These are phyloP conservation scores for Volucella inflata DNA, from an alignment of 2,888 invertebrate genomes.

Conservation along the genomic window DNA sequence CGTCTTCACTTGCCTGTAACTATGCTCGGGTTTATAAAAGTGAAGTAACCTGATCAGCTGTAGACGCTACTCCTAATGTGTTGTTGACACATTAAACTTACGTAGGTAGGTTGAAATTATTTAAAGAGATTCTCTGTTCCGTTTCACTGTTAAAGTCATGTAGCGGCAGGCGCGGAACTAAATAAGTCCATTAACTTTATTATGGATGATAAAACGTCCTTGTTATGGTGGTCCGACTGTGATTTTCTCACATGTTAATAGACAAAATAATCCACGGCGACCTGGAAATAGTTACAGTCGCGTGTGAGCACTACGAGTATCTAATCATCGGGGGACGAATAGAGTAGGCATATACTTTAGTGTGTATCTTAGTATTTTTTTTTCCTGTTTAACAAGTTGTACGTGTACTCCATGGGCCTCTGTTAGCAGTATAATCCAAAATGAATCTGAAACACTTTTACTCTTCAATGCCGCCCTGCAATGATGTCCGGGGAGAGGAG, in stretches of 20 bases:
- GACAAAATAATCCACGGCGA: slow-evolving; percentile 68
- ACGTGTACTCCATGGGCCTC: slow-evolving; percentile 77
- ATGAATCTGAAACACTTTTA: slow-evolving; percentile 77
- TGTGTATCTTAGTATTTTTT: slow-evolving; percentile 77
- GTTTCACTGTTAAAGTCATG: slow-evolving; percentile 77
- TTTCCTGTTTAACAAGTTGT: slow-evolving; percentile 81
- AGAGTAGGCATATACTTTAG: slow-evolving; percentile 72
- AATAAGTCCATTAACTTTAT: slow-evolving; percentile 83
- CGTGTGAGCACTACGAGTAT: slow-evolving; percentile 50
- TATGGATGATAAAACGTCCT: slow-evolving; percentile 82
- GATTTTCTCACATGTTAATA: slow-evolving; percentile 61
- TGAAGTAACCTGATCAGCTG: slow-evolving; percentile 53
- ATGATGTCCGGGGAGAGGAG: slow-evolving; percentile 11
- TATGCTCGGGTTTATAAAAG: slow-evolving; percentile 4
- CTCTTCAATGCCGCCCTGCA: slow-evolving; percentile 44
- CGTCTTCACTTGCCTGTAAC: slow-evolving; percentile 25
- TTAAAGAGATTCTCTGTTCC: slow-evolving; percentile 64
- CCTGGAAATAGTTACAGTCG: slow-evolving; percentile 23
- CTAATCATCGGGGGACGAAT: slow-evolving; percentile 73
- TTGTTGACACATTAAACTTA: slow-evolving; percentile 37
- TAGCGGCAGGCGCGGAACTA: slow-evolving; percentile 77
- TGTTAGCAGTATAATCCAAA: slow-evolving; percentile 70
- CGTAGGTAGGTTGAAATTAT: slow-evolving; percentile 49
- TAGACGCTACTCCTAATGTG: slow-evolving; percentile 54
- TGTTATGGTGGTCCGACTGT: slow-evolving; percentile 75